Percentiles rank a stretch among this genome's conserved stretches.
Evolutionary conservation across 2,888 invertebrate species (phyloP).

Genomic region (Eupithecia subumbrata): DNA sequence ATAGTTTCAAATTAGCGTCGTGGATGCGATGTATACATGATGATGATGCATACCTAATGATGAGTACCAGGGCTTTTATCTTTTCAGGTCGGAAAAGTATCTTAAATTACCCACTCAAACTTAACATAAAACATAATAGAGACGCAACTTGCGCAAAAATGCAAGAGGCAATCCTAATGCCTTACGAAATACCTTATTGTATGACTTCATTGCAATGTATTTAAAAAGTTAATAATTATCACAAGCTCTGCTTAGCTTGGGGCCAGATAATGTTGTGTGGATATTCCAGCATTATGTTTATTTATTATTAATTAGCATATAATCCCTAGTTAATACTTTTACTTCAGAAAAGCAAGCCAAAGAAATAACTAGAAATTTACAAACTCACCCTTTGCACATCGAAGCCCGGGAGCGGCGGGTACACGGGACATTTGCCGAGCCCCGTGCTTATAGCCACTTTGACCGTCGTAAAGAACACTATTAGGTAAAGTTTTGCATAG

Average conservation of each 20-base stretch:
- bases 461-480: conserved; percentile 58
- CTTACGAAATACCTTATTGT: background rate
- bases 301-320: background rate
- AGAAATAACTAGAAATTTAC: background rate
- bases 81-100: background rate
- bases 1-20: no score
- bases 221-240: no score
- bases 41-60: no score
- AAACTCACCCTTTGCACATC: conserved; percentile 86
- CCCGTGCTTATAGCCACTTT: conserved; percentile 74
- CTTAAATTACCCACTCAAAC: no score
- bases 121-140: no score
- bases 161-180: background rate
- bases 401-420: conserved; percentile 86
- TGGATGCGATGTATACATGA: no score
- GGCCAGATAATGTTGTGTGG: no score
- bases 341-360: background rate
- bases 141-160: no score
- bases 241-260: no score
- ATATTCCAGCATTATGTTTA: no score
- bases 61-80: background rate
- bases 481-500: conserved; percentile 53
- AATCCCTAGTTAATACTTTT: background rate
- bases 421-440: conserved; percentile 87
- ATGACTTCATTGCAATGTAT: background rate